Evolutionary conservation across 2,113 vertebrate genomes (phyloP).

Genomic region (Stigmatopora argus): DNA sequence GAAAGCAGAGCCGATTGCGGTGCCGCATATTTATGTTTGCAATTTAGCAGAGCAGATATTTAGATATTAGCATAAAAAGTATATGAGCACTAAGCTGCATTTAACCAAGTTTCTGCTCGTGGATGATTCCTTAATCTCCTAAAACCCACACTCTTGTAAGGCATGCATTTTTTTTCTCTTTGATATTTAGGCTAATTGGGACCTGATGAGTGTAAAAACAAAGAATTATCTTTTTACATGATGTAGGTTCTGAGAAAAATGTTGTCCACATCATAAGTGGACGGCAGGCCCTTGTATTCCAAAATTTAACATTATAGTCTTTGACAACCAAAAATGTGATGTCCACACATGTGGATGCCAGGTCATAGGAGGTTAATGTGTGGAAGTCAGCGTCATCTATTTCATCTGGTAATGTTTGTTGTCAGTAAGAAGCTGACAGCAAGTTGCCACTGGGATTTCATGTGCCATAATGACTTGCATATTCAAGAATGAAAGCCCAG

Average conservation of each 20-base stretch:
- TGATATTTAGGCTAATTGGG: too few species aligned
- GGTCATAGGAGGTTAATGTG: not conserved
- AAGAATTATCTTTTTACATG: too few species aligned
- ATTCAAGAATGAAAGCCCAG: not conserved
- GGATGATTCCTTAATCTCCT: not conserved
- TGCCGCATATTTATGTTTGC: conserved; percentile 16
- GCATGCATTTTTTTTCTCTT: too few species aligned
- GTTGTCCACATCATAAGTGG: too few species aligned
- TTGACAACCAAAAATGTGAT: too few species aligned
- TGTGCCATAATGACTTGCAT: not conserved
- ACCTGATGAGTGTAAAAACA: too few species aligned
- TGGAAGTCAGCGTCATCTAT: not conserved
- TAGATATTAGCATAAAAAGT: not conserved
- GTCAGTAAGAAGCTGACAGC: not conserved
- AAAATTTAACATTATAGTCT: too few species aligned
- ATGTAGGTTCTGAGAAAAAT: too few species aligned
- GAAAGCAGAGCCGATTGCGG: conserved; percentile 18
- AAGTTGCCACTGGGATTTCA: not conserved
- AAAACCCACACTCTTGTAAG: too few species aligned
- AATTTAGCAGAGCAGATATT: not conserved
- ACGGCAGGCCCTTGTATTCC: too few species aligned
- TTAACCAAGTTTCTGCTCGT: not conserved
- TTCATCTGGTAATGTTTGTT: not conserved
- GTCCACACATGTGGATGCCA: too few species aligned
- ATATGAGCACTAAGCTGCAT: not conserved